Percentiles rank a stretch among this genome's conserved stretches.
phyloP scores from a whole-genome alignment of 2,888 invertebrate genomes.

The Junonia oenone region DNA sequence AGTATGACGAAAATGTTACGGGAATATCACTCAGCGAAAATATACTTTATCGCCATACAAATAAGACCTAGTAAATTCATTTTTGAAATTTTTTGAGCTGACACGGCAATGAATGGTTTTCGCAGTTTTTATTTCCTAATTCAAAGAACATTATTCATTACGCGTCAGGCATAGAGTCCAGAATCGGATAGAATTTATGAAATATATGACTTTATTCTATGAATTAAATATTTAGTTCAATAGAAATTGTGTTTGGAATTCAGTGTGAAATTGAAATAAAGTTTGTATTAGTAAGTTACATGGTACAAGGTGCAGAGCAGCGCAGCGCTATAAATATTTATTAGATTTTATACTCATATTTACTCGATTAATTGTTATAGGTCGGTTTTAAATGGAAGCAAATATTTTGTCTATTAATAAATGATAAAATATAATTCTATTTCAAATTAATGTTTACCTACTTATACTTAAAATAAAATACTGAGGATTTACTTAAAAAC shows the following conservation, averaged over 20 bases:
- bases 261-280: slow-evolving; percentile 74
- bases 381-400: slow-evolving; percentile 34
- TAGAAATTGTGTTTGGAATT: slow-evolving; percentile 68
- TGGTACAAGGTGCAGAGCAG: slow-evolving; percentile 42
- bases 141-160: slow-evolving; percentile 32
- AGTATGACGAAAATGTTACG: slow-evolving; percentile 60
- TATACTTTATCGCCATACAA: slow-evolving; percentile 49
- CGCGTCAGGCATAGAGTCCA: slow-evolving; percentile 24
- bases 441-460: no score
- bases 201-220: slow-evolving; percentile 35
- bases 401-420: background rate
- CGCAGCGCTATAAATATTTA: slow-evolving; percentile 57
- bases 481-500: no score
- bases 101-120: slow-evolving; percentile 57
- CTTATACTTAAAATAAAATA: no score
- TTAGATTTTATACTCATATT: slow-evolving; percentile 52
- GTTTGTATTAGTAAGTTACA: slow-evolving; percentile 48
- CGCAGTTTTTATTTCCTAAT: slow-evolving; percentile 39
- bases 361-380: slow-evolving; percentile 41
- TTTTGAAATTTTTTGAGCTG: slow-evolving; percentile 58
- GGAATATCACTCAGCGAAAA: slow-evolving; percentile 54
- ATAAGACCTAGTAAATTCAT: slow-evolving; percentile 58
- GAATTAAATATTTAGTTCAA: slow-evolving; percentile 43
- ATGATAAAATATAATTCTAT: no score
- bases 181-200: slow-evolving; percentile 24